Percentiles rank a stretch among this genome's conserved stretches.
These are phyloP conservation scores for Heliothis subflexa DNA, from an alignment of 1,140 invertebrate species.

Conservation along the genomic window DNA sequence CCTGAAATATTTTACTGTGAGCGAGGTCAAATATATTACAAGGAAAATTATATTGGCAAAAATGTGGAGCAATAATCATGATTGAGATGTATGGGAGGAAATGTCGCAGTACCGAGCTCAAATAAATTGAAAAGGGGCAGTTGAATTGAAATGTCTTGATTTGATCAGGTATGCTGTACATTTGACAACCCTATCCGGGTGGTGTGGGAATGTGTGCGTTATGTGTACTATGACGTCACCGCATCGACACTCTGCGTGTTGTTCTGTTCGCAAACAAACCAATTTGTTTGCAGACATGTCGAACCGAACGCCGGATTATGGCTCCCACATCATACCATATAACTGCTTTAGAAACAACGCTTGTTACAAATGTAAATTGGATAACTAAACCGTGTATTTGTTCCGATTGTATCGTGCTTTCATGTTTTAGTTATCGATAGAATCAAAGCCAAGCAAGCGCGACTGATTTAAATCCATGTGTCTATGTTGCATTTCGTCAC, in stretches of 20 bases:
- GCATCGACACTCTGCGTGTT: constrained; percentile 11
- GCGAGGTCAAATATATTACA: no score
- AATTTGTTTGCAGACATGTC: constrained; percentile 36
- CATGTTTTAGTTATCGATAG: neutral
- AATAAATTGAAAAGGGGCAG: no score
- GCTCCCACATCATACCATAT: constrained; percentile 29
- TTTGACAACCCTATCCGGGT: constrained; percentile 5
- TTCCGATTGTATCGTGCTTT: neutral
- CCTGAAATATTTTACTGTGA: no score
- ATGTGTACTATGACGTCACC: constrained; percentile 7
- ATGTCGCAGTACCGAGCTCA: no score
- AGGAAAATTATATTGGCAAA: no score
- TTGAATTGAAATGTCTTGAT: no score
- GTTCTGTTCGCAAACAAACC: constrained; percentile 31
- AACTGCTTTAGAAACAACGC: constrained; percentile 1
- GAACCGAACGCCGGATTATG: constrained; percentile 29
- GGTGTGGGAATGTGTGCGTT: constrained; percentile 4
- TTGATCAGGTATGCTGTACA: neutral
- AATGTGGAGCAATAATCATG: no score
- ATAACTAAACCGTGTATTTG: constrained; percentile 5
- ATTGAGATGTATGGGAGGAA: no score
- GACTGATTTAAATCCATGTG: neutral
- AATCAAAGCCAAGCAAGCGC: neutral
- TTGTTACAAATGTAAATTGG: constrained; percentile 29
- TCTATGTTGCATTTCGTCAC: neutral